Evolutionary conservation across 1,140 invertebrate genomes (phyloP).

Genomic region (Aphelinus certus): DNA sequence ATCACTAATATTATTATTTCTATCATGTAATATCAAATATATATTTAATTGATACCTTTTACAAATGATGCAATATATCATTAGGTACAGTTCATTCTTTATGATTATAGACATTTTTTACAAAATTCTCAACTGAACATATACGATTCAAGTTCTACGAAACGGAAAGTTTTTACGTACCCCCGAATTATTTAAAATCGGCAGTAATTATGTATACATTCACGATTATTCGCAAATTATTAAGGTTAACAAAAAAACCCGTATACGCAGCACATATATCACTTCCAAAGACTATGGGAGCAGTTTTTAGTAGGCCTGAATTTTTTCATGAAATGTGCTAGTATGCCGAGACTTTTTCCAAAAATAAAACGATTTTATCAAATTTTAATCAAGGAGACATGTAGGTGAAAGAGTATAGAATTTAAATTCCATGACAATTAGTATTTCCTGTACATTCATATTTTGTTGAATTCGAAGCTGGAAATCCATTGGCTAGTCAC

Average conservation of each 20-base stretch:
- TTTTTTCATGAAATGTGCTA: slow-evolving; percentile 26
- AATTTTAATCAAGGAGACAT: slow-evolving; percentile 38
- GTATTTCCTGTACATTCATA: slow-evolving; percentile 37
- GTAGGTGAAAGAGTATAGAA: slow-evolving; percentile 38
- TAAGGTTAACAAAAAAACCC: slow-evolving; percentile 26
- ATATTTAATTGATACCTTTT: slow-evolving; percentile 5
- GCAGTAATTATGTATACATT: not conserved
- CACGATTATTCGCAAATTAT: not conserved
- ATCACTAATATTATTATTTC: slow-evolving; percentile 29
- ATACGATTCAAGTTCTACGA: not conserved
- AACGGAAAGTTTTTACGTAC: not conserved
- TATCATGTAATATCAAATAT: slow-evolving; percentile 27
- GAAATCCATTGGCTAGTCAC: slow-evolving; percentile 41
- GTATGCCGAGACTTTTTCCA: slow-evolving; percentile 21
- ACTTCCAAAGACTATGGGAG: slow-evolving; percentile 28
- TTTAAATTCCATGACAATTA: slow-evolving; percentile 32
- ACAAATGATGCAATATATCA: slow-evolving; percentile 10
- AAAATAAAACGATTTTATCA: slow-evolving; percentile 15
- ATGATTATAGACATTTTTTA: slow-evolving; percentile 4
- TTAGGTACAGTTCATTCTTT: slow-evolving; percentile 28
- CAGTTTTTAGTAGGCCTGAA: slow-evolving; percentile 27
- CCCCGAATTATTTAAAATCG: not conserved
- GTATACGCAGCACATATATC: slow-evolving; percentile 34
- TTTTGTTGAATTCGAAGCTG: slow-evolving; percentile 40
- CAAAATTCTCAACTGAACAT: not conserved